Evolutionary conservation across 1,140 invertebrate species (phyloP), one percentile per base, ranked within the genome.

Genomic region (Choristoneura fumiferana): DNA sequence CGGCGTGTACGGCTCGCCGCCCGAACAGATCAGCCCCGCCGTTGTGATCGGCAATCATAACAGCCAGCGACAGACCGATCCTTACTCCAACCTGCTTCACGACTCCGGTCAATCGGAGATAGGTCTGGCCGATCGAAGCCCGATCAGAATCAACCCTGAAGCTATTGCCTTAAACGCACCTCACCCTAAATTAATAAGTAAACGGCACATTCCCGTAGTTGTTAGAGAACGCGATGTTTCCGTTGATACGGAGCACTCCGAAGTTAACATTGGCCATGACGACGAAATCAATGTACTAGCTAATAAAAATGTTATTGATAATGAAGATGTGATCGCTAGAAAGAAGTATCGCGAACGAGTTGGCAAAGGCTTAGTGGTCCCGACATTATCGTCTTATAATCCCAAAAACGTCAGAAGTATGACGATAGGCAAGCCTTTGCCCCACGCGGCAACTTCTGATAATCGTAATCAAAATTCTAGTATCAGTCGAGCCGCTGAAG

Each of bases 341-440:
- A 71, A 67, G 62, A 54, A 64, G 33, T 71, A 76, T 67, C 67
- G 69, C 36, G 55, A 73, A 52, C 67, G 49, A 60, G 63, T 80
- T 43, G 76, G 73, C 4, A 38, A 63, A 62, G 22, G 68, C 15
- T 63, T 81, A 59, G 56, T 76, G 10, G 37, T 56, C 22, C 76
- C 78, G 22, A 65, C 54, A 34, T 18, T 61, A 17, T 56, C 62
- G 12, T 57, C 60, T 54, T 55, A 60, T 15, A 81, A 76, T 64
- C 76, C 79, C 4, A 79, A 37, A 61, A 81, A 77, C 63, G 56
- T 82, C 45, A 71, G 73, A 60, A 69, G 29, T 39, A 76, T 73
- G 72, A 73, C 73, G 4, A 71, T 80, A 63, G 75, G 59, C 29
- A 63, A 59, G 5, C 57, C 76, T 29, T 9, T 54, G 8, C 52